These are phyloP conservation scores for Sarcophaga bullata DNA, from an alignment of 1,140 invertebrate genomes.

Conservation along the genomic window DNA sequence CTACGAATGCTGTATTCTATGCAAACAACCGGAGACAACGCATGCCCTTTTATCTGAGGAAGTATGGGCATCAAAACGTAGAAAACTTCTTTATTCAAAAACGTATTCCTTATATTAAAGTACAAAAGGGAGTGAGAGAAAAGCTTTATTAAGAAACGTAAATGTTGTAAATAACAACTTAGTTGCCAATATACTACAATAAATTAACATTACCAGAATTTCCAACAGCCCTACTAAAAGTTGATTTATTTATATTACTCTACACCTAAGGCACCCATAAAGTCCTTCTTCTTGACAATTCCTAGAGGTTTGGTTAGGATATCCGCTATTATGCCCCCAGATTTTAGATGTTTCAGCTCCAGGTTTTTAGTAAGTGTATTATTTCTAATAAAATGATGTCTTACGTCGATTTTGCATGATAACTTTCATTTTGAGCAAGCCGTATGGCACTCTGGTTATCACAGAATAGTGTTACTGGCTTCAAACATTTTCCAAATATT, in stretches of 20 bases:
- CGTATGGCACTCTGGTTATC: slow-evolving; percentile 31
- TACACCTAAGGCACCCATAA: background rate
- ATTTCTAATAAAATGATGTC: slow-evolving; percentile 56
- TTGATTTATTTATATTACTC: background rate
- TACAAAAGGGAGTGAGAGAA: too few species aligned
- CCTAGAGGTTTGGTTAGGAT: background rate
- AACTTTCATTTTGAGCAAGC: background rate
- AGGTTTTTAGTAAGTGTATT: background rate
- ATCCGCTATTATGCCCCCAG: background rate
- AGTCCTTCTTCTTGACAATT: background rate
- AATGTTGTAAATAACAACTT: too few species aligned
- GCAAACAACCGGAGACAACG: too few species aligned
- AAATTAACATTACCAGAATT: background rate
- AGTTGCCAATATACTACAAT: too few species aligned
- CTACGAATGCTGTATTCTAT: too few species aligned
- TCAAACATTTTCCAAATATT: background rate
- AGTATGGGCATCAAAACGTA: too few species aligned
- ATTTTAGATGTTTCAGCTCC: background rate
- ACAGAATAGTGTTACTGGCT: background rate
- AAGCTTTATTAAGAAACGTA: too few species aligned
- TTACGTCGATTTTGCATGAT: slow-evolving; percentile 56
- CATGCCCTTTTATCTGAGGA: too few species aligned
- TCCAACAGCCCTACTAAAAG: background rate
- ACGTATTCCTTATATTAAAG: too few species aligned
- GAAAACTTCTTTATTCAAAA: too few species aligned